Percentiles rank a stretch among this genome's conserved stretches.
These are phyloP conservation scores for Stichodactyla mertensii DNA, from an alignment of 64 coral and sea anemone genomes.

Conservation along the genomic window DNA sequence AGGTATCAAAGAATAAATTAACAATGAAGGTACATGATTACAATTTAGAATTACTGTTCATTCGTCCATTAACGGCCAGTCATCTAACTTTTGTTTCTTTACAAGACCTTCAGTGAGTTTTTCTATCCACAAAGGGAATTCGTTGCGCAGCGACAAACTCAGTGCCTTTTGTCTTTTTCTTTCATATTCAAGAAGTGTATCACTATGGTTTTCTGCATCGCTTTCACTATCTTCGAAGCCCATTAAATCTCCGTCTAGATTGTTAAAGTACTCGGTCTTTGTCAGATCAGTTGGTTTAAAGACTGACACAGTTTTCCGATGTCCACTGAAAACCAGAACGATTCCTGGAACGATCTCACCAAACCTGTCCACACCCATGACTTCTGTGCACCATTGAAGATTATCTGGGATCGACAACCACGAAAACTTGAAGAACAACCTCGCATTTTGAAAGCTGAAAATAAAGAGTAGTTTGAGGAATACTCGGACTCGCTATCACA, in stretches of 20 bases:
- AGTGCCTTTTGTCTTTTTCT: constrained; percentile 51
- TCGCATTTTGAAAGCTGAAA: constrained; percentile 22
- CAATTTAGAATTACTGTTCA: not conserved
- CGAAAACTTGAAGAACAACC: constrained; percentile 55
- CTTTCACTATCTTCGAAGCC: constrained; percentile 70
- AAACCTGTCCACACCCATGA: constrained; percentile 81
- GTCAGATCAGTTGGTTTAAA: constrained; percentile 64
- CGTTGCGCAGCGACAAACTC: constrained; percentile 50
- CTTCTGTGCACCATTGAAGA: constrained; percentile 83
- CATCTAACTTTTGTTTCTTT: constrained; percentile 44
- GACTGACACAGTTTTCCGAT: constrained; percentile 66
- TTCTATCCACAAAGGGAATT: constrained; percentile 75
- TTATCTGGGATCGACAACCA: constrained; percentile 85
- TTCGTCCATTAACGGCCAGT: constrained; percentile 59
- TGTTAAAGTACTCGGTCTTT: constrained; percentile 49
- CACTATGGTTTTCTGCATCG: constrained; percentile 14
- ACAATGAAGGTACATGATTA: no score
- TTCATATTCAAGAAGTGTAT: constrained; percentile 30
- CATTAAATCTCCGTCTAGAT: constrained; percentile 77
- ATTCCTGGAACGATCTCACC: constrained; percentile 80
- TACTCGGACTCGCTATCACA: no score
- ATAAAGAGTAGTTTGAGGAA: not conserved
- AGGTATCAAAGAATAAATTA: no score
- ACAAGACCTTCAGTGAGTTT: constrained; percentile 78
- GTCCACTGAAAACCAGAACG: constrained; percentile 74